Conservation (phyloP, 2,797 vertebrate species). For the Molothrus ater region DNA sequence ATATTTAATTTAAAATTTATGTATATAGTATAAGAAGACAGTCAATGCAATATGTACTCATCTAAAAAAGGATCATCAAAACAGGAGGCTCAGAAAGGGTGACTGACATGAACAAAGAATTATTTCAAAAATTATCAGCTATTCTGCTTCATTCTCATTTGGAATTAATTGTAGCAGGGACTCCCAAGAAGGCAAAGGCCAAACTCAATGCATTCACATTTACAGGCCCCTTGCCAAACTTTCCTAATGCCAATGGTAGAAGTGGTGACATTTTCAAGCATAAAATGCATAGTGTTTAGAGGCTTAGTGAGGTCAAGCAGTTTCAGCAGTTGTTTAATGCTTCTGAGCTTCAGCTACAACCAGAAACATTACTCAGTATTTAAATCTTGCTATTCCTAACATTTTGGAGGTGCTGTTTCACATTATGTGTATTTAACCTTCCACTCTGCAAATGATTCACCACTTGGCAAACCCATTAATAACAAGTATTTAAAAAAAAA, state of each 20-base stretch:
- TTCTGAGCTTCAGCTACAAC: not conserved
- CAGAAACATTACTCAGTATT: not conserved
- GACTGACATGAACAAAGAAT: not conserved
- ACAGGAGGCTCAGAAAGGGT: not conserved
- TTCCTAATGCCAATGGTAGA: not conserved
- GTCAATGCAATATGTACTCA: not conserved
- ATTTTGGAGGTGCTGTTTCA: not conserved
- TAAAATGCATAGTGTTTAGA: not conserved
- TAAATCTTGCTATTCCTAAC: not conserved
- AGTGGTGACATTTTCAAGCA: not conserved
- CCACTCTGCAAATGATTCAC: not conserved
- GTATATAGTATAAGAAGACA: not conserved
- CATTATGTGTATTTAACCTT: not conserved
- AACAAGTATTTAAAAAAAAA: not conserved
- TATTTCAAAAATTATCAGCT: not conserved
- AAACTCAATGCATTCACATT: not conserved
- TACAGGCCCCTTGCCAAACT: not conserved
- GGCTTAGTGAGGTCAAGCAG: not conserved
- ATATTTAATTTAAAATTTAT: not conserved
- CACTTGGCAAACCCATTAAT: not conserved
- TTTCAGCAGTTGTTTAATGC: not conserved
- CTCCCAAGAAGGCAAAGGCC: not conserved
- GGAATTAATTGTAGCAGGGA: not conserved
- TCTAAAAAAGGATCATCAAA: not conserved
- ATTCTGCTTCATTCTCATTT: not conserved